phyloP scores from a whole-genome alignment of 1,140 invertebrate genomes.

The Drosophila sechellia region DNA sequence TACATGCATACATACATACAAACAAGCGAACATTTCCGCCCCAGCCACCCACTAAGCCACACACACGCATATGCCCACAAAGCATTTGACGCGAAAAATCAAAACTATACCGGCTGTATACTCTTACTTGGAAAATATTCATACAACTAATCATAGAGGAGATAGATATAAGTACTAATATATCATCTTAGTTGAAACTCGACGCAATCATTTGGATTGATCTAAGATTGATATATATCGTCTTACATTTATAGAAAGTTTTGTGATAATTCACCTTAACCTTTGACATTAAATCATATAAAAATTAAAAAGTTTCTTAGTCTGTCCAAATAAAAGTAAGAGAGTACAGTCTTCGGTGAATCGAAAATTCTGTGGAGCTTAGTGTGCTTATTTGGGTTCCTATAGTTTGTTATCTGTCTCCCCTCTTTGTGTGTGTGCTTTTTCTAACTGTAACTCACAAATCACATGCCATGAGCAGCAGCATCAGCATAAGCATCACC shows the following conservation, averaged over 20 bases:
- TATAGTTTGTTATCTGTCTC: constrained; percentile 32
- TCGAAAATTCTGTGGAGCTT: background rate
- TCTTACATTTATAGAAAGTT: too few relatives aligned
- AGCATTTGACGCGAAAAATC: constrained; percentile 1
- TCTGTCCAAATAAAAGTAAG: background rate
- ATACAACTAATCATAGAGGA: too few relatives aligned
- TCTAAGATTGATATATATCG: too few relatives aligned
- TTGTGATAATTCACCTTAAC: too few relatives aligned
- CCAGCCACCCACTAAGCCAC: background rate
- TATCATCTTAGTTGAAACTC: too few relatives aligned
- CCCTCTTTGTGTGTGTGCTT: constrained; percentile 45
- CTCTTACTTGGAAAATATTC: constrained; percentile 3
- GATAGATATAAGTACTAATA: too few relatives aligned
- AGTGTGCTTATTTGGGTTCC: constrained; percentile 11
- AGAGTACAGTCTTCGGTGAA: constrained; percentile 3
- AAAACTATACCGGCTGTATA: constrained; percentile 1
- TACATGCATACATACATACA: constrained; percentile 2
- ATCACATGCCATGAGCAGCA: constrained; percentile 43
- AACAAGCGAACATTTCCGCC: constrained; percentile 20
- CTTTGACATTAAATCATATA: background rate
- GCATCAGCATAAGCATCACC: constrained; percentile 23
- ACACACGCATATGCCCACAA: constrained; percentile 5
- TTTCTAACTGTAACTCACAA: constrained; percentile 55
- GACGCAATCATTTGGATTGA: too few relatives aligned
- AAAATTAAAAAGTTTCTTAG: background rate